phyloP scores from a whole-genome alignment of 64 coral and sea anemone species.

The Montipora sp. region DNA sequence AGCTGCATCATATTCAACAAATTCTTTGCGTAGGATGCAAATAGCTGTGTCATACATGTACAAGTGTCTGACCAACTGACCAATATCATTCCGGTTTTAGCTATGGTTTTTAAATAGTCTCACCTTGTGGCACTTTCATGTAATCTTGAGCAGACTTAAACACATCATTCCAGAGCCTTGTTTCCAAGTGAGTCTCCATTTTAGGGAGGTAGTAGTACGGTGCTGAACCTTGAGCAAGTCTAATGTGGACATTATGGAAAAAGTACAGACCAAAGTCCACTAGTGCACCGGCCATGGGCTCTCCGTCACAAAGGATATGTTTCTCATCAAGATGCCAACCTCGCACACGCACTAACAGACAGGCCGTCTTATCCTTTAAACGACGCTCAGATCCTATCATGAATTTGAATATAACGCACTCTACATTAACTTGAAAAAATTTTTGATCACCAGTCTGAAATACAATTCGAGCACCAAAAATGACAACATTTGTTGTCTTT shows the following conservation, averaged over 20 bases:
- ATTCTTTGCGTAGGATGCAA: no score
- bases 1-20: no score
- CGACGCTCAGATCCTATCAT: constrained; percentile 79
- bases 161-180: constrained; percentile 97
- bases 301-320: constrained; percentile 94
- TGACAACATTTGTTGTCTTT: no score
- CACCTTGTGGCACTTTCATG: constrained; percentile 96
- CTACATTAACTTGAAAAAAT: not conserved
- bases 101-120: not conserved
- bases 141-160: constrained; percentile 94
- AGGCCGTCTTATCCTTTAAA: constrained; percentile 89
- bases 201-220: constrained; percentile 99
- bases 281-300: constrained; percentile 86
- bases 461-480: no score
- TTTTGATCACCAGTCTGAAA: not conserved
- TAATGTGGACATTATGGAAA: constrained; percentile 90
- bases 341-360: constrained; percentile 80
- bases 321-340: constrained; percentile 98
- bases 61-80: no score
- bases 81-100: no score
- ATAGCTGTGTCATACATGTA: no score
- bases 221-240: constrained; percentile 79
- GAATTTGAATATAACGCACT: not conserved
- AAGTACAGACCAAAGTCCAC: constrained; percentile 99
- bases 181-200: constrained; percentile 95